Base-by-base conservation (phyloP, 2,113 vertebrate species). In the Ceyx margarethae region DNA sequence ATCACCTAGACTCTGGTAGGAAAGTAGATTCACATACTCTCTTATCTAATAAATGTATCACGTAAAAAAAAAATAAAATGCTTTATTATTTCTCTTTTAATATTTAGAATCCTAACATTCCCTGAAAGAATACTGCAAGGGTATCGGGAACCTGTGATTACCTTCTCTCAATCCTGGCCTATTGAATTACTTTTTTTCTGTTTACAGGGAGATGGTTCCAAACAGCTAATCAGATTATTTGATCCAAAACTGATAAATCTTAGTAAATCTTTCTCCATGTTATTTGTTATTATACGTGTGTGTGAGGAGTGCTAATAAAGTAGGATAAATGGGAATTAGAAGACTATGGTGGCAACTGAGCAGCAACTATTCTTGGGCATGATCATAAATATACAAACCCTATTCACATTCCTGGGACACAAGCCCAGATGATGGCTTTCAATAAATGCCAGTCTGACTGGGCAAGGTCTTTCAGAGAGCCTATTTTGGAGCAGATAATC, bases 171-270 rank as follows among this genome's bases (percentile, higher is more conserved):
- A 4, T 40, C 35, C 31, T 69, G 9, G 7, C 28, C 37, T 85
- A 31, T 14, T 81, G 80, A 86, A 66, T 65, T 71, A 56, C 42
- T 43, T 19, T 51, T 74, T 76, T 89, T 64, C 51, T 57, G 21
- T 28, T 83, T 73, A 64, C 51, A 53, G 6, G 26, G 13, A 76
- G 23, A 53, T 31, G 66, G 31, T 19, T 92, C 16, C 15, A 33
- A 71, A 79, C 11, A 82, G 64, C 82, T 94, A 93, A 89, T 37
- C 54, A 81, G 93, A 78, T 61, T 35, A 65, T 61, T 93, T 79
- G 20, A 62, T 73, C 51, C 48, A 54, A 94, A 92, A 48, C 13
- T 31, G 67, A 64, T 42, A 85, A 28, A 89, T 40, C 31, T 85
- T 53, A 66, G 15, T n/a, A 81, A 85, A 82, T 42, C 35, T 91